Percentiles rank a stretch among this genome's conserved stretches.
Conservation (phyloP, 2,797 vertebrate genomes). For the Enteromius trimaculatus region DNA sequence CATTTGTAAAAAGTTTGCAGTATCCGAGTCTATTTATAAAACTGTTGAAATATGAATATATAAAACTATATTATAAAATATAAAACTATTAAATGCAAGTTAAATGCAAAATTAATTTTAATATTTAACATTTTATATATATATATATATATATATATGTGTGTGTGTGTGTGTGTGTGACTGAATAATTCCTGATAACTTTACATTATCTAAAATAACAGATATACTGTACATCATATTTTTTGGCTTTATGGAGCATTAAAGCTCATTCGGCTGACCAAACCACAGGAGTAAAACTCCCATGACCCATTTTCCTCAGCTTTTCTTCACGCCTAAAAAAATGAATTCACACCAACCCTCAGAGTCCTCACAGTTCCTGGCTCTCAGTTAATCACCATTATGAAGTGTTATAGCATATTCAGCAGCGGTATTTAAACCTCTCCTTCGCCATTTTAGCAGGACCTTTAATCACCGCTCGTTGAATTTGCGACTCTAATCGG, state of each 20-base stretch:
- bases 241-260: background rate
- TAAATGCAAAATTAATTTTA: background rate
- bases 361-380: background rate
- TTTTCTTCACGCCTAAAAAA: slow-evolving; percentile 35
- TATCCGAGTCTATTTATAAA: background rate
- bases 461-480: slow-evolving; percentile 69
- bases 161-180: too few relatives aligned
- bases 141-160: too few relatives aligned
- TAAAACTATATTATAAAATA: background rate
- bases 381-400: slow-evolving; percentile 31
- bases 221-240: background rate
- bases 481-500: slow-evolving; percentile 72
- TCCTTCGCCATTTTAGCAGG: slow-evolving; percentile 58
- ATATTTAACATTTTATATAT: background rate
- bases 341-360: slow-evolving; percentile 31
- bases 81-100: background rate
- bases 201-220: background rate
- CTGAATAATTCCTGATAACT: background rate
- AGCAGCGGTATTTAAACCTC: slow-evolving; percentile 24
- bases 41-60: too few relatives aligned
- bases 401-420: slow-evolving; percentile 37
- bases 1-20: background rate
- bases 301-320: slow-evolving; percentile 20
- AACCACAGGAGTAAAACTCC: slow-evolving; percentile 11
- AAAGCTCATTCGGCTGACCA: background rate